phyloP scores from a whole-genome alignment of 2,797 vertebrate species.

The Tokudaia muenninki region DNA sequence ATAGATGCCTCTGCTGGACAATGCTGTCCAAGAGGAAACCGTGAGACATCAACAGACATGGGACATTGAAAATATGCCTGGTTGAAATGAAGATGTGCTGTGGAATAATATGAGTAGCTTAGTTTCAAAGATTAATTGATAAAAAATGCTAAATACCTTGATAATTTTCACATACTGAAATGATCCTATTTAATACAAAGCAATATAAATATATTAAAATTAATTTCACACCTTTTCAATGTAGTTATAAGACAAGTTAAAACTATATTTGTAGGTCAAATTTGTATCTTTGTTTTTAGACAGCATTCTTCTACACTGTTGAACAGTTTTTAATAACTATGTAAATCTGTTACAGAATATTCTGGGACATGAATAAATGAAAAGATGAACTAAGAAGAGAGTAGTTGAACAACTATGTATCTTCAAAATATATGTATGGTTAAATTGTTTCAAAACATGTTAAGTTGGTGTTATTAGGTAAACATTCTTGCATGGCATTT shows the following conservation, averaged over 20 bases:
- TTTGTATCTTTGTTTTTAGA: neutral
- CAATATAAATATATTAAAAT: slow-evolving; percentile 43
- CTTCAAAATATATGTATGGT: neutral
- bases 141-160: neutral
- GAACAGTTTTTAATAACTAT: slow-evolving; percentile 22
- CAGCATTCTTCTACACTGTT: neutral
- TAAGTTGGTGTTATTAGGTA: slow-evolving; percentile 45
- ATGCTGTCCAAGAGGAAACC: neutral
- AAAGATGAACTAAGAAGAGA: neutral
- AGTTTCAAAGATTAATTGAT: neutral
- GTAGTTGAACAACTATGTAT: neutral
- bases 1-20: neutral
- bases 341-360: slow-evolving; percentile 32
- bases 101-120: neutral
- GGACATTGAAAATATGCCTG: neutral
- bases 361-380: slow-evolving; percentile 25
- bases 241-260: slow-evolving; percentile 9
- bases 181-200: neutral
- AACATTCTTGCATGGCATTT: slow-evolving; percentile 27
- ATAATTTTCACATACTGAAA: neutral
- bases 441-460: slow-evolving; percentile 53
- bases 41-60: neutral
- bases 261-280: neutral
- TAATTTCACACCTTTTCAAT: slow-evolving; percentile 34
- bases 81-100: neutral